phyloP scores from a whole-genome alignment of 1,140 invertebrate species.

The Drosophila pruinosa region DNA sequence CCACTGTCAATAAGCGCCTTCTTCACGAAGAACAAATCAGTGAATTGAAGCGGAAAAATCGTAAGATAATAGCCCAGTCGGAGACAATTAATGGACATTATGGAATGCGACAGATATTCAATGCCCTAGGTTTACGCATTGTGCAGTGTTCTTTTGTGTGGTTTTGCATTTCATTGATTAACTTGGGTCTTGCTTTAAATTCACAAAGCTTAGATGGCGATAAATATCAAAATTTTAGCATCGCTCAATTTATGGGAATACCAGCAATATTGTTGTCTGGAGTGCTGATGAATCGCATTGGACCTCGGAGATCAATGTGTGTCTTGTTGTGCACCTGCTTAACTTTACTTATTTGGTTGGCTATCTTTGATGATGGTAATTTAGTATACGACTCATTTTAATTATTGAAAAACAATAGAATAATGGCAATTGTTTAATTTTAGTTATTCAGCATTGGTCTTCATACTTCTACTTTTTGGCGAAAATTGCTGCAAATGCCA shows the following conservation, averaged over 20 bases:
- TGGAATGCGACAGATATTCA: slow-evolving; percentile 82
- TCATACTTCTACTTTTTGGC: slow-evolving; percentile 86
- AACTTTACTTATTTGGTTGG: not conserved
- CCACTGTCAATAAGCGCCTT: slow-evolving; percentile 85
- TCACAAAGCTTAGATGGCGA: slow-evolving; percentile 88
- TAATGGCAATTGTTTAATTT: not conserved
- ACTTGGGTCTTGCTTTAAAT: slow-evolving; percentile 91
- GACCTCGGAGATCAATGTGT: slow-evolving; percentile 84
- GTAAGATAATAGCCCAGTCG: slow-evolving; percentile 36
- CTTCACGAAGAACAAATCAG: not conserved
- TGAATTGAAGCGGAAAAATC: slow-evolving; percentile 80
- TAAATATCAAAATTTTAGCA: slow-evolving; percentile 87
- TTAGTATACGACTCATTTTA: too few relatives aligned
- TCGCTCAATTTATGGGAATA: slow-evolving; percentile 87
- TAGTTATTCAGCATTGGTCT: slow-evolving; percentile 50
- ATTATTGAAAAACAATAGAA: too few relatives aligned
- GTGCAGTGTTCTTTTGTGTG: slow-evolving; percentile 87
- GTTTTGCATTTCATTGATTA: slow-evolving; percentile 88
- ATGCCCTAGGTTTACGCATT: slow-evolving; percentile 84
- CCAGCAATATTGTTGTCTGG: slow-evolving; percentile 87
- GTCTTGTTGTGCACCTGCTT: slow-evolving; percentile 84
- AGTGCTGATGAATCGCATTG: slow-evolving; percentile 85
- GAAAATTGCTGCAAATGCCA: slow-evolving; percentile 88
- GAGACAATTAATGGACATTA: slow-evolving; percentile 67
- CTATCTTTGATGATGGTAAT: not conserved